A percentile compares a stretch with the other conserved stretches of the same genome.
Conservation (phyloP, 2,113 vertebrate genomes). For the Syrmaticus mikado region DNA sequence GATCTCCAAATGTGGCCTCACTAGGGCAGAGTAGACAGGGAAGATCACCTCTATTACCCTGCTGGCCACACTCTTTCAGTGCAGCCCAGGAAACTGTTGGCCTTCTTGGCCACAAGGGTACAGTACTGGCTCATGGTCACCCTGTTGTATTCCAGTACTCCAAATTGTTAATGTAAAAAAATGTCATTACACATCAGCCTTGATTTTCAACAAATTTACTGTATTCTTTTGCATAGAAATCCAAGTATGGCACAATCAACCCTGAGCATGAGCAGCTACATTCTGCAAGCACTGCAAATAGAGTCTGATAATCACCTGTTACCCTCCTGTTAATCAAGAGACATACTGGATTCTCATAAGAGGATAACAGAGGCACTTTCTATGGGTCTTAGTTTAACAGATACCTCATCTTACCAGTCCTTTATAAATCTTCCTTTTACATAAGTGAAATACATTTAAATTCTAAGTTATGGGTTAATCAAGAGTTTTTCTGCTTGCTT, state of each 20-base stretch:
- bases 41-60: too few relatives aligned
- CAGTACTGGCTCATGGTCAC: too few relatives aligned
- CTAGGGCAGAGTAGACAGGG: too few relatives aligned
- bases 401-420: background rate
- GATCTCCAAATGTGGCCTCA: too few relatives aligned
- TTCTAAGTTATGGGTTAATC: background rate
- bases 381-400: fast-evolving
- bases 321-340: background rate
- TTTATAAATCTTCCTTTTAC: background rate
- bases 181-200: background rate
- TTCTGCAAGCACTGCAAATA: fast-evolving
- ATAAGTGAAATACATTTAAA: background rate
- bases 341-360: fast-evolving
- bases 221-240: background rate
- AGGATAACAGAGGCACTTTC: background rate
- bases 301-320: background rate
- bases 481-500: background rate
- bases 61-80: too few relatives aligned
- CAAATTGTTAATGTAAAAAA: background rate
- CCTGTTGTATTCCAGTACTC: background rate
- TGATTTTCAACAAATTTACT: background rate
- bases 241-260: background rate
- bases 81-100: too few relatives aligned
- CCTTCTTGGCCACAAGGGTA: too few relatives aligned
- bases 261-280: fast-evolving